These are phyloP conservation scores for Gastrophryne carolinensis DNA, from an alignment of 2,797 vertebrate species.

Conservation along the genomic window DNA sequence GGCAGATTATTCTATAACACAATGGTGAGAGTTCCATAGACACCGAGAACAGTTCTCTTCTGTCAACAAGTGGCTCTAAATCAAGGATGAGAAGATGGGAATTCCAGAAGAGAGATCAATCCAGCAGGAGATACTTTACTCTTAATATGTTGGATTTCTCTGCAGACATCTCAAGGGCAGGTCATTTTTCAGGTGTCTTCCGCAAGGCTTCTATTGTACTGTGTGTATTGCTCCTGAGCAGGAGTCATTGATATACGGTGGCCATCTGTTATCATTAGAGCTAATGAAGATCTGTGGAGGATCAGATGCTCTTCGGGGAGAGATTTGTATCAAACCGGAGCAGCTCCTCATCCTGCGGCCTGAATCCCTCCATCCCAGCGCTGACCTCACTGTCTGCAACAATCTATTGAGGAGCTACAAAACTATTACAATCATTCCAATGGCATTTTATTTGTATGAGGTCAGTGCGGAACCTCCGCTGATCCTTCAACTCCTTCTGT, in stretches of 20 bases:
- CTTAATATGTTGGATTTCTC: conserved; percentile 1
- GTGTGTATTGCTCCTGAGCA: background rate
- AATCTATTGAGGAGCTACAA: too few relatives aligned
- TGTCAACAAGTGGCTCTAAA: background rate
- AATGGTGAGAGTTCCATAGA: background rate
- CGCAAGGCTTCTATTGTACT: conserved; percentile 54
- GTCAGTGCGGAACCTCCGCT: background rate
- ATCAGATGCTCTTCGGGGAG: conserved; percentile 1
- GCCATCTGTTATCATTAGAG: conserved; percentile 29
- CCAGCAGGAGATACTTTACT: background rate
- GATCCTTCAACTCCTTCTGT: background rate
- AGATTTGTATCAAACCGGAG: background rate
- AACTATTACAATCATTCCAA: too few relatives aligned
- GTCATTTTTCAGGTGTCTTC: conserved; percentile 1
- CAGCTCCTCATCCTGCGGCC: background rate
- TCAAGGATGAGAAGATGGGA: background rate
- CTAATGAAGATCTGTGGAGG: conserved; percentile 17
- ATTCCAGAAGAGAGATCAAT: background rate
- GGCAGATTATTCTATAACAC: background rate
- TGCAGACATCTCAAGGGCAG: conserved; percentile 1
- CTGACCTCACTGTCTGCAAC: background rate
- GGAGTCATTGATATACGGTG: conserved; percentile 4
- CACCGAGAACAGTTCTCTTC: background rate
- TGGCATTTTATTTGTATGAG: background rate
- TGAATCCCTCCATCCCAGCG: background rate